These are phyloP conservation scores for Mellilla xanthometata DNA, from an alignment of 2,888 invertebrate species.

Conservation along the genomic window DNA sequence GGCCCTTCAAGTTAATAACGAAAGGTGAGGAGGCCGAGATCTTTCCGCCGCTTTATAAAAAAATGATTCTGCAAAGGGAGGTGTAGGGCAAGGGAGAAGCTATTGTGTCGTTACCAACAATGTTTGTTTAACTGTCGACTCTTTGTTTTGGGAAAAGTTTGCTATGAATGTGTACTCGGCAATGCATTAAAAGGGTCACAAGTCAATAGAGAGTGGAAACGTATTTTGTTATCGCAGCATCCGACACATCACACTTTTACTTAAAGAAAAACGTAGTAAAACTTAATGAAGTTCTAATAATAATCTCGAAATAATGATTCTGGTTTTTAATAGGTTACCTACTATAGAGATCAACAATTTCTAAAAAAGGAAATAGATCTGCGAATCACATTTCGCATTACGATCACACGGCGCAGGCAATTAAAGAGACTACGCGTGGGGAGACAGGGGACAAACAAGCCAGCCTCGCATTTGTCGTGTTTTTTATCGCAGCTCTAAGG, in stretches of 20 bases:
- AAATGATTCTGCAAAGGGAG: conserved; percentile 54
- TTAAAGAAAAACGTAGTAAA: too few relatives aligned
- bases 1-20: conserved; percentile 69
- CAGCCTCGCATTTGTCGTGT: conserved; percentile 46
- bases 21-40: conserved; percentile 70
- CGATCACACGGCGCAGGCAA: conserved; percentile 40
- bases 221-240: too few relatives aligned
- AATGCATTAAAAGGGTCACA: background rate
- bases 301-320: too few relatives aligned
- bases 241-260: too few relatives aligned
- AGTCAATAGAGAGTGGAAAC: background rate
- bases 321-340: too few relatives aligned
- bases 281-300: too few relatives aligned
- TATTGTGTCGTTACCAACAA: conserved; percentile 55
- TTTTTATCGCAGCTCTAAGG: conserved; percentile 63
- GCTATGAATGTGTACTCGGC: too few relatives aligned
- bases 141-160: conserved; percentile 35
- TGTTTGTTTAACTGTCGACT: conserved; percentile 48
- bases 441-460: conserved; percentile 51
- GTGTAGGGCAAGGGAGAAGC: conserved; percentile 36
- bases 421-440: conserved; percentile 48
- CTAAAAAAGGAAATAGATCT: too few relatives aligned
- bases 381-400: conserved; percentile 29
- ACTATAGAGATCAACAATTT: too few relatives aligned
- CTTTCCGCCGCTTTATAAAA: conserved; percentile 62